Evolutionary conservation across 2,113 vertebrate genomes (phyloP).

Genomic region (Callionymus lyra): DNA sequence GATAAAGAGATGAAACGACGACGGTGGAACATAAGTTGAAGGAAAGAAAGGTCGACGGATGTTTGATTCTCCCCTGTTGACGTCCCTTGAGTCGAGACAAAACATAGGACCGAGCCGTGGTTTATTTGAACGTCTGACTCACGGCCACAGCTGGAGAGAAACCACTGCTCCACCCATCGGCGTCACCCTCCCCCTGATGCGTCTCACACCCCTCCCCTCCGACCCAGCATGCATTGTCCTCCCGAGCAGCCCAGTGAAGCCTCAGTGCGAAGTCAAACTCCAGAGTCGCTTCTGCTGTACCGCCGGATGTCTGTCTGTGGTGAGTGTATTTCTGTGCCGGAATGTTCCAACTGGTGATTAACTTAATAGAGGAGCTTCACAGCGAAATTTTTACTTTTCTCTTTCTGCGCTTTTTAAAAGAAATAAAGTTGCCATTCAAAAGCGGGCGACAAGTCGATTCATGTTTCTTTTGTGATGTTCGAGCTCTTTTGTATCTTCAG

Average conservation of each 20-base stretch:
- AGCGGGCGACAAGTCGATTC: no score
- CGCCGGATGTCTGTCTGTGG: constrained; percentile 40
- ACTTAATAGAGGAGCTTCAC: not conserved
- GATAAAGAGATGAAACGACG: no score
- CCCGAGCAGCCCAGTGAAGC: constrained; percentile 18
- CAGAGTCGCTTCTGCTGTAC: constrained; percentile 18
- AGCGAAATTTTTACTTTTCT: no score
- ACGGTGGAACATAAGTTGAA: no score
- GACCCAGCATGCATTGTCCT: constrained; percentile 30
- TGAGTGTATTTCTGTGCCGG: constrained; percentile 51
- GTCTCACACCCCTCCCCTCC: constrained; percentile 18
- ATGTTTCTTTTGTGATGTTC: no score
- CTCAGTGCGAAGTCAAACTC: constrained; percentile 16
- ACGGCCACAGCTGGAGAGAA: constrained; percentile 45
- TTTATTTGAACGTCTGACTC: constrained; percentile 56
- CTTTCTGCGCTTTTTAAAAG: no score
- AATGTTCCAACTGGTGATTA: constrained; percentile 16
- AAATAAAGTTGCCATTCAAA: no score
- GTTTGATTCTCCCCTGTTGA: constrained; percentile 1
- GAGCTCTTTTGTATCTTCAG: no score
- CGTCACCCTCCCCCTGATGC: constrained; percentile 21
- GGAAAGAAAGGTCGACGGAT: no score
- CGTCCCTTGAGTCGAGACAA: not conserved
- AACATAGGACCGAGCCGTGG: constrained; percentile 16
- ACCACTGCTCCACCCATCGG: constrained; percentile 44